Percentiles rank a stretch among this genome's conserved stretches.
Evolutionary conservation across 2,888 invertebrate species (phyloP).

Genomic region (Caenorhabditis becei): DNA sequence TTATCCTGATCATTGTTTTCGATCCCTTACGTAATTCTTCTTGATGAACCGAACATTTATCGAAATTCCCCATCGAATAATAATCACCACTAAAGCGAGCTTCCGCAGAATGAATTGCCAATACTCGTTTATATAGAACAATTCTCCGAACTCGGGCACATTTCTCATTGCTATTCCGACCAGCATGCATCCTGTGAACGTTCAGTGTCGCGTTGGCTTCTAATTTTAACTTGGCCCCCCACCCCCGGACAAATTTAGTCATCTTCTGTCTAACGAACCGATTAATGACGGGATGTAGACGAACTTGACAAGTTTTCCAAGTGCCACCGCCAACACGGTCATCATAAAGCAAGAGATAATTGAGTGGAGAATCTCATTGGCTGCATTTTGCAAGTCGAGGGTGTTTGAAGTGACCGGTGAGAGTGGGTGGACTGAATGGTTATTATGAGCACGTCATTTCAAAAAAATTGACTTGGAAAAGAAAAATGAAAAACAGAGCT

Average conservation of each 20-base stretch:
- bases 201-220: too few relatives aligned
- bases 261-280: too few relatives aligned
- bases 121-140: slow-evolving; percentile 59
- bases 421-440: slow-evolving; percentile 50
- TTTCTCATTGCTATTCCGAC: slow-evolving; percentile 65
- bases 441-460: neutral
- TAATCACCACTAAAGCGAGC: slow-evolving; percentile 61
- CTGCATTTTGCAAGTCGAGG: slow-evolving; percentile 53
- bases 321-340: slow-evolving; percentile 45
- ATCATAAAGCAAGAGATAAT: slow-evolving; percentile 61
- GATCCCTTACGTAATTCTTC: slow-evolving; percentile 50
- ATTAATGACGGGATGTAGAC: slow-evolving; percentile 59
- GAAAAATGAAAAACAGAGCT: neutral
- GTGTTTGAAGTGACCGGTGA: slow-evolving; percentile 50
- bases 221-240: neutral
- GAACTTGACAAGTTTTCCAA: slow-evolving; percentile 56
- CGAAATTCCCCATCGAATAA: slow-evolving; percentile 65
- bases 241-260: neutral
- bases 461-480: neutral
- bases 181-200: slow-evolving; percentile 58
- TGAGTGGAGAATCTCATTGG: slow-evolving; percentile 61
- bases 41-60: slow-evolving; percentile 59
- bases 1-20: slow-evolving; percentile 4
- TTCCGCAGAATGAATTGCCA: slow-evolving; percentile 64
- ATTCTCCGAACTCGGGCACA: slow-evolving; percentile 50